These are phyloP conservation scores for Tyrannus savana DNA, from an alignment of 2,113 vertebrate species.

Conservation along the genomic window DNA sequence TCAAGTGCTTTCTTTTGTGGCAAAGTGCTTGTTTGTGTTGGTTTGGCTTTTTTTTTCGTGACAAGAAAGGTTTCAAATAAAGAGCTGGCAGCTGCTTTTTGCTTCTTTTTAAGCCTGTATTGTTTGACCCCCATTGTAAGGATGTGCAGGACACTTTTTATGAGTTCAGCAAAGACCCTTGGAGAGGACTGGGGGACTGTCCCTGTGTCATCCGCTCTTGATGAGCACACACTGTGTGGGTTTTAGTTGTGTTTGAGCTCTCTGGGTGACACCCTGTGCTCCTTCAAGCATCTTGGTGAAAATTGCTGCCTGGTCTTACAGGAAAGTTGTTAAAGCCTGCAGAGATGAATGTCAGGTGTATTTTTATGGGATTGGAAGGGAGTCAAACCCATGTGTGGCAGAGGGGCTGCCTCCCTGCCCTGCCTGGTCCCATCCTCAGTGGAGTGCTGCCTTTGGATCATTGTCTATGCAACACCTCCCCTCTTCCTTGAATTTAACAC, in stretches of 20 bases:
- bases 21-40: neutral
- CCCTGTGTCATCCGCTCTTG: neutral
- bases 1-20: neutral
- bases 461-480: fast-evolving
- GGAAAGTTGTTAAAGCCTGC: neutral
- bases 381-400: neutral
- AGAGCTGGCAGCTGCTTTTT: neutral
- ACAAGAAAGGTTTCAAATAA: neutral
- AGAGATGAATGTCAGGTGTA: neutral
- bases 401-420: neutral
- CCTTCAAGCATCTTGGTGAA: neutral
- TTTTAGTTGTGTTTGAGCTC: neutral
- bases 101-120: neutral
- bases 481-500: neutral
- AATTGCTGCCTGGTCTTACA: neutral
- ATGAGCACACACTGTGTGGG: neutral
- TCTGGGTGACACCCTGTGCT: neutral
- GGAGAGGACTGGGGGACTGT: neutral
- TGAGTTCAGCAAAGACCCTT: neutral
- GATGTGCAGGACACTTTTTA: neutral
- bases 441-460: neutral
- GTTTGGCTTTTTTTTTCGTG: neutral
- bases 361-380: neutral
- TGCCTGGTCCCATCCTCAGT: neutral
- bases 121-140: neutral